phyloP scores from a whole-genome alignment of 2,888 invertebrate species.

The Ormyrus labotus region DNA sequence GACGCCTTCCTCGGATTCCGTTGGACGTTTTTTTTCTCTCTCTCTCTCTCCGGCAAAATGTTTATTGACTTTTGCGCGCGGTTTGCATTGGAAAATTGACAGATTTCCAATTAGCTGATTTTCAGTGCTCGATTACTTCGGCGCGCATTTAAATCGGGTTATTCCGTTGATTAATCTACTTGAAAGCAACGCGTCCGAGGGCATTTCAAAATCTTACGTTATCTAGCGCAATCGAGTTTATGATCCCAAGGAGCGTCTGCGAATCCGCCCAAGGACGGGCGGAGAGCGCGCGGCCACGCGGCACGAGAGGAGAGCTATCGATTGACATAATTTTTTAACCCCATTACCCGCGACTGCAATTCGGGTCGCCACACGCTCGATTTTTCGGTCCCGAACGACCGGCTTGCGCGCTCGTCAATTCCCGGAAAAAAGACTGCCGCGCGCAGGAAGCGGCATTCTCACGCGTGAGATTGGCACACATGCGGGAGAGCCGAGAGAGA shows the following conservation, averaged over 20 bases:
- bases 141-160: no score
- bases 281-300: background rate
- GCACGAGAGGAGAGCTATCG: slow-evolving; percentile 10
- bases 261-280: background rate
- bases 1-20: background rate
- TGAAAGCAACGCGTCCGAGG: no score
- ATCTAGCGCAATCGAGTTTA: no score
- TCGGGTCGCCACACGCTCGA: background rate
- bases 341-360: background rate
- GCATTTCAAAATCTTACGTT: no score
- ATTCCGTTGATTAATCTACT: no score
- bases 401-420: no score
- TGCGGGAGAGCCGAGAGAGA: background rate
- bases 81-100: no score
- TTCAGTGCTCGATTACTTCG: no score
- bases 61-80: no score
- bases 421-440: background rate
- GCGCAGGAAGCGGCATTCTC: background rate
- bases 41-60: background rate
- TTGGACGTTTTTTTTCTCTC: background rate
- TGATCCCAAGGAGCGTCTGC: no score
- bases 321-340: slow-evolving; percentile 26
- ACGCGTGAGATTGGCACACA: slow-evolving; percentile 13
- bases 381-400: background rate
- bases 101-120: no score